These are phyloP conservation scores for Jacana jacana DNA, from an alignment of 2,113 vertebrate species.

Conservation along the genomic window DNA sequence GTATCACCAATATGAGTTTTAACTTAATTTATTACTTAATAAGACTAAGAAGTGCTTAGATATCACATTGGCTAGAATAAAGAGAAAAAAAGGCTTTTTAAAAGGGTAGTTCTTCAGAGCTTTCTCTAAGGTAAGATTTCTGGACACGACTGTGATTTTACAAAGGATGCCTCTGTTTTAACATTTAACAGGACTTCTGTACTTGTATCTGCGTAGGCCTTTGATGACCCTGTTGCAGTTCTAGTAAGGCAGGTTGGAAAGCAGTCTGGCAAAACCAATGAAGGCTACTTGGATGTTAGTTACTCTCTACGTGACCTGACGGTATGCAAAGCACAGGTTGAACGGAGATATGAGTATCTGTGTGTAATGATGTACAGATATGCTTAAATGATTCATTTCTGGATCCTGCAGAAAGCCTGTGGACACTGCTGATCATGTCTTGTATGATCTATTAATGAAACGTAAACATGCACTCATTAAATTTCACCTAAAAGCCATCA, in stretches of 20 bases:
- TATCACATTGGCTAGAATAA: background rate
- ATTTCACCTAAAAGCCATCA: background rate
- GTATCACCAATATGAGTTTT: background rate
- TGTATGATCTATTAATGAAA: background rate
- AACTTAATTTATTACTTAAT: background rate
- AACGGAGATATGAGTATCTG: background rate
- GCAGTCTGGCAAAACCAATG: background rate
- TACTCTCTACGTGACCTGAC: background rate
- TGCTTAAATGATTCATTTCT: background rate
- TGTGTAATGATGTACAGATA: background rate
- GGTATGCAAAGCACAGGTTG: background rate
- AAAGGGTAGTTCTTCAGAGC: background rate
- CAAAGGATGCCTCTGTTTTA: background rate
- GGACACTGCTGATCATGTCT: background rate
- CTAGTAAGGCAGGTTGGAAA: background rate
- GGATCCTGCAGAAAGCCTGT: background rate
- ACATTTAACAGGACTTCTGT: background rate
- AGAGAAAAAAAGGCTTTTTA: background rate
- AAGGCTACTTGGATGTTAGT: background rate
- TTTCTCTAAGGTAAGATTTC: background rate
- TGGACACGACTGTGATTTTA: background rate
- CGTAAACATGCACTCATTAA: background rate
- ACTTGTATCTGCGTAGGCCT: background rate
- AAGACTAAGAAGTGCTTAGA: background rate
- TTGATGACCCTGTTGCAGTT: background rate